phyloP scores from a whole-genome alignment of 2,113 vertebrate genomes.

The Chloropsis hardwickii region DNA sequence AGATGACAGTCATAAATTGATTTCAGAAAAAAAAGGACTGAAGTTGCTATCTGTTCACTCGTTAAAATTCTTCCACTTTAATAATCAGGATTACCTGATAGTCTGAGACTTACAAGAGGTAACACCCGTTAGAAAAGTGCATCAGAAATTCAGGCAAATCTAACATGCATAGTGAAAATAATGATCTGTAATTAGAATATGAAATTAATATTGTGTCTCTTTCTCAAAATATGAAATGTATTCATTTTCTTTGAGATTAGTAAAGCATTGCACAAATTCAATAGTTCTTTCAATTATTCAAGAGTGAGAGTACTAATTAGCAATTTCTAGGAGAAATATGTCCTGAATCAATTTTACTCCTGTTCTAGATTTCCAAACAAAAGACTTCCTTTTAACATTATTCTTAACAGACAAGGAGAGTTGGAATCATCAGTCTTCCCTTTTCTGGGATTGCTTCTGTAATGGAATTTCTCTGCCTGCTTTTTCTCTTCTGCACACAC shows the following conservation, averaged over 20 bases:
- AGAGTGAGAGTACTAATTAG: not conserved
- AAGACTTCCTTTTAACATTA: not conserved
- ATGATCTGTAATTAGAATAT: not conserved
- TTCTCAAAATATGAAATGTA: not conserved
- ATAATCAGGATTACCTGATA: constrained; percentile 49
- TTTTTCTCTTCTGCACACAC: not conserved
- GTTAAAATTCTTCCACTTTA: constrained; percentile 9
- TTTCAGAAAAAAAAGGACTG: not conserved
- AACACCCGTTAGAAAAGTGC: not conserved
- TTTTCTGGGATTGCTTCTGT: not conserved
- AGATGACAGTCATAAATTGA: constrained; percentile 48
- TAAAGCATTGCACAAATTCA: not conserved
- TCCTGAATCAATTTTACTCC: not conserved
- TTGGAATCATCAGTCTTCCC: not conserved
- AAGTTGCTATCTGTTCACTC: not conserved
- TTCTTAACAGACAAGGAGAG: not conserved
- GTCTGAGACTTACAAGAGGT: not conserved
- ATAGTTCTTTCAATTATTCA: not conserved
- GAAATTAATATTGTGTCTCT: not conserved
- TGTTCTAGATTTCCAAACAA: not conserved
- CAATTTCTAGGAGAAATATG: not conserved
- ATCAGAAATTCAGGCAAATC: not conserved
- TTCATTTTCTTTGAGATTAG: not conserved
- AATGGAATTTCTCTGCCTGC: not conserved
- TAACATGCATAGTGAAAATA: not conserved